Base-by-base conservation (phyloP, 2,113 vertebrate genomes). In the Leucopternis melanops region DNA sequence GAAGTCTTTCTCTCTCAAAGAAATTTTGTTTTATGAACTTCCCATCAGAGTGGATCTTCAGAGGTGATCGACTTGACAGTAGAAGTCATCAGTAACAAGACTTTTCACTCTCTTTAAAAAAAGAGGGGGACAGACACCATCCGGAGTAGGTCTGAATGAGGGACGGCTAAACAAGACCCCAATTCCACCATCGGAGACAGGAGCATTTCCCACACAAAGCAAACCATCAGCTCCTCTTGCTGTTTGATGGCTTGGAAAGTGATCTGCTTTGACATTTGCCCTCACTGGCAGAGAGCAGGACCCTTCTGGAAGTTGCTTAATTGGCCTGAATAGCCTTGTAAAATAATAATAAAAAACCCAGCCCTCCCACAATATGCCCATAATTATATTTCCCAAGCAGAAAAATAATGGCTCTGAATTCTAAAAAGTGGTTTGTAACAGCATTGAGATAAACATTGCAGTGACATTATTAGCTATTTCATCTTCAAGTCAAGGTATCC, bases 171-270 rank as follows among this genome's bases (percentile, higher is more conserved):
- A 52, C 11, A 38, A 63, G 16, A 23, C 8, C 11, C 21, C 23
- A 32, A 2, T 32, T 78, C 14, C 31, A 42, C 7, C 13, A 25
- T 0, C 2, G 0, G 16, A 25, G 6, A 19, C 14, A 34, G 32
- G 9, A 78, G 14, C 22, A 50, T 81, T 81, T 91, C 47, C 69
- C 32, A 74, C 20, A 40, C 10, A 49, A 36, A 78, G 55, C 67
- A 36, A 86, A 40, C 10, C 18, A 22, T 26, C 25, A 27, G 20
- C 23, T 84, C 14, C 13, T 71, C 15, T 47, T 16, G 16, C 26
- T 25, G 25, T 65, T 8, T 18, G 45, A 61, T 5, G 10, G 15
- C 54, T 88, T 13, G 32, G 54, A 17, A 67, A 57, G 32, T 40
- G 58, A 61, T 69, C 27, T 83, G 8, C 49, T 19, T 45, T 58